Conservation (phyloP, 2,113 vertebrate genomes). For the Monopterus albus region DNA sequence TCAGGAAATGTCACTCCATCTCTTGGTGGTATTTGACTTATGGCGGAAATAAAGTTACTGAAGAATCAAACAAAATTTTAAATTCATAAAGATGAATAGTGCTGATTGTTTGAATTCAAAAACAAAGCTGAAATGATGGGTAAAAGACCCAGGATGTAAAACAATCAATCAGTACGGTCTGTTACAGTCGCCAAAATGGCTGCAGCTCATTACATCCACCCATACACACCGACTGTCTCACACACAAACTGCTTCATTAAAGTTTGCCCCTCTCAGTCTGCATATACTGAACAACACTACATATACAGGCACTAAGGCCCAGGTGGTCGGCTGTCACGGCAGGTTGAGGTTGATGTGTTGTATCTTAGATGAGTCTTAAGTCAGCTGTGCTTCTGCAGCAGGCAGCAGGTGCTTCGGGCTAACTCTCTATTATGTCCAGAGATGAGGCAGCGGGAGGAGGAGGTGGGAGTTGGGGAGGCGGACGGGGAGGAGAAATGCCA, state of each 20-base stretch:
- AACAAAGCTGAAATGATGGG: not conserved
- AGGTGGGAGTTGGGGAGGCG: not conserved
- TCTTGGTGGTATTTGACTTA: not conserved
- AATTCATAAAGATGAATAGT: not conserved
- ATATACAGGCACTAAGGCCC: not conserved
- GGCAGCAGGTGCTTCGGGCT: slow-evolving; percentile 64
- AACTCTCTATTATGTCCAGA: slow-evolving; percentile 69
- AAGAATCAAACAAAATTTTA: not conserved
- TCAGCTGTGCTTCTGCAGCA: slow-evolving; percentile 36
- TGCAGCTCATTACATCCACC: not conserved
- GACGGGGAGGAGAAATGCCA: slow-evolving; percentile 54
- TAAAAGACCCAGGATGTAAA: not conserved
- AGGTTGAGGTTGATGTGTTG: slow-evolving; percentile 37
- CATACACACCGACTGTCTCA: not conserved
- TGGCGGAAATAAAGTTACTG: not conserved
- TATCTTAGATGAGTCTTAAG: slow-evolving; percentile 27
- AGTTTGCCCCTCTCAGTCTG: not conserved
- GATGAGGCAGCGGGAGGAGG: slow-evolving; percentile 39
- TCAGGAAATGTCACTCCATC: too few species aligned
- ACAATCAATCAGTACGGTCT: too few species aligned
- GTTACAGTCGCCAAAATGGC: not conserved
- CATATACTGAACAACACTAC: not conserved
- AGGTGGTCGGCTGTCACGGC: slow-evolving; percentile 3
- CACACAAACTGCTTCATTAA: slow-evolving; percentile 14
- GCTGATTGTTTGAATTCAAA: not conserved